phyloP scores from a whole-genome alignment of 2,888 invertebrate species.

The Pheosia tremula region DNA sequence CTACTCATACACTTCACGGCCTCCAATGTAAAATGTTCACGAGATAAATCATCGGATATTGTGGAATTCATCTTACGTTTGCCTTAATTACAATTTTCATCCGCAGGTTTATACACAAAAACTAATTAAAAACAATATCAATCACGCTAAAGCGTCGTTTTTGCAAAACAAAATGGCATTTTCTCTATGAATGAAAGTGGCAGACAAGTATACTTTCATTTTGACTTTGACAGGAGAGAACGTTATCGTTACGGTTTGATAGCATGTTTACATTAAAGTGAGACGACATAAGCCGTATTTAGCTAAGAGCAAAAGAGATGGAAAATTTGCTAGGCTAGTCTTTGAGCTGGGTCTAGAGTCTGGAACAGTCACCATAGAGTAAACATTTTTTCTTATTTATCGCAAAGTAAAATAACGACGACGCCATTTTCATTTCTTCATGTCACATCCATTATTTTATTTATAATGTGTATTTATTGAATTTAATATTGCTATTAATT shows the following conservation, averaged over 20 bases:
- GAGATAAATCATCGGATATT: slow-evolving; percentile 69
- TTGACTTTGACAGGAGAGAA: background rate
- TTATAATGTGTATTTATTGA: no score
- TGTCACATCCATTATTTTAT: no score
- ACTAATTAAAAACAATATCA: slow-evolving; percentile 11
- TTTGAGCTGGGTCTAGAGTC: no score
- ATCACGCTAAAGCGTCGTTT: slow-evolving; percentile 41
- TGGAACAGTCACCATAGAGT: no score
- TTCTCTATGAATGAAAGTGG: slow-evolving; percentile 2
- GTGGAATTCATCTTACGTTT: slow-evolving; percentile 77
- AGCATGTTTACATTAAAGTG: background rate
- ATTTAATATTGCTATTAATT: no score
- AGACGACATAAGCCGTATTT: no score
- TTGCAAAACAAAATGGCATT: slow-evolving; percentile 45
- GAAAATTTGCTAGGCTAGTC: no score
- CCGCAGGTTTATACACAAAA: slow-evolving; percentile 37
- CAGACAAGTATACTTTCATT: background rate
- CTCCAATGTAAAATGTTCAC: slow-evolving; percentile 69
- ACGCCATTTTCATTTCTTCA: no score
- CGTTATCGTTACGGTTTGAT: background rate
- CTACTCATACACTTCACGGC: slow-evolving; percentile 73
- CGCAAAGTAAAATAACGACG: no score
- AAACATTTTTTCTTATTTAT: no score
- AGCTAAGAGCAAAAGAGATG: no score
- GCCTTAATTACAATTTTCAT: slow-evolving; percentile 45